Evolutionary conservation across 2,113 vertebrate species (phyloP).

Genomic region (Sturnus vulgaris): DNA sequence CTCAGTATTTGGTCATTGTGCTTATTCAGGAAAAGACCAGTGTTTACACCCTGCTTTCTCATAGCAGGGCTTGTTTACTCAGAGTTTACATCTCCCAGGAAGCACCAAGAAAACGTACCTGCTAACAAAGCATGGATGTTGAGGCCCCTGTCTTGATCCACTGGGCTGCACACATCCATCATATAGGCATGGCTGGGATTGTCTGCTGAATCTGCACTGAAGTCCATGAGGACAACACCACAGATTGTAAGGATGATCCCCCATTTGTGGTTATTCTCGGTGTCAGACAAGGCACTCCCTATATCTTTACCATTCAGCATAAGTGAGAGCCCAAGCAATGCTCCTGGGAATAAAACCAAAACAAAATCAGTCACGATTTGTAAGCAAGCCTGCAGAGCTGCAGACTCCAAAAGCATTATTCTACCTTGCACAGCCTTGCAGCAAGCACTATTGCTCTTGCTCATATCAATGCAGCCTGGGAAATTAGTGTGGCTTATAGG

Average conservation of each 20-base stretch:
- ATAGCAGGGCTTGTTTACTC: neutral
- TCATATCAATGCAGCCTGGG: neutral
- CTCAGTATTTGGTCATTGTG: neutral
- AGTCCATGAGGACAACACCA: constrained; percentile 95
- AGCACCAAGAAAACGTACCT: constrained; percentile 71
- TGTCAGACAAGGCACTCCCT: constrained; percentile 83
- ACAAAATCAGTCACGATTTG: neutral
- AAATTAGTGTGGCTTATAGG: neutral
- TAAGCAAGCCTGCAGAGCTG: neutral
- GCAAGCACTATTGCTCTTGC: neutral
- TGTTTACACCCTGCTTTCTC: neutral
- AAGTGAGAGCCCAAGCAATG: constrained; percentile 85
- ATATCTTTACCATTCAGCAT: constrained; percentile 93
- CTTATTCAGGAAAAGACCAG: neutral
- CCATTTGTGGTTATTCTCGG: constrained; percentile 86
- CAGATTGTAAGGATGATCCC: constrained; percentile 91
- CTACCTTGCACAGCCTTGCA: neutral
- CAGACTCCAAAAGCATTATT: neutral
- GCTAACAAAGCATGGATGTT: constrained; percentile 93
- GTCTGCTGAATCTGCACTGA: constrained; percentile 95
- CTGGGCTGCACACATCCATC: constrained; percentile 96
- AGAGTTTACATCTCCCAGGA: neutral
- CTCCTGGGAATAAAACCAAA: constrained; percentile 74
- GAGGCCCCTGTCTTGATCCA: constrained; percentile 92
- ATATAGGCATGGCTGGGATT: constrained; percentile 98